These are phyloP conservation scores for Unio delphinus DNA, from an alignment of 2,888 invertebrate genomes.

Conservation along the genomic window DNA sequence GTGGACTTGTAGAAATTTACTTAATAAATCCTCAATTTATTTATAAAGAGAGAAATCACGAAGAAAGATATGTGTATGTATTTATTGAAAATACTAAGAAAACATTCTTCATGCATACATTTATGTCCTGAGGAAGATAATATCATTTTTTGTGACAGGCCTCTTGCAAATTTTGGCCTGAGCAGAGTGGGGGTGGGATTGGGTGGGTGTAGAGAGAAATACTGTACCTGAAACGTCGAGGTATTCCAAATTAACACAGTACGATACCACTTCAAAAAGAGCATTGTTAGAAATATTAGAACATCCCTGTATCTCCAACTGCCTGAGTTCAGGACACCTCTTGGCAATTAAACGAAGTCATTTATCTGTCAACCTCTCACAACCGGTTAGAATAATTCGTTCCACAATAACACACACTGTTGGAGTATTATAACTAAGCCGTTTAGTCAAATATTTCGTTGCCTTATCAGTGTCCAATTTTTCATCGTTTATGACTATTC, in stretches of 20 bases:
- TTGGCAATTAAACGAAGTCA: conserved; percentile 84
- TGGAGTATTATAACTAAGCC: conserved; percentile 79
- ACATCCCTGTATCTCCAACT: conserved; percentile 85
- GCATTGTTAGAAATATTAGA: conserved; percentile 83
- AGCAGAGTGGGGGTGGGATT: not conserved
- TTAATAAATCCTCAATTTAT: too few species aligned
- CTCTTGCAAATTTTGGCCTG: too few species aligned
- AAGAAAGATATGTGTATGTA: too few species aligned
- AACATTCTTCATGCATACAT: too few species aligned
- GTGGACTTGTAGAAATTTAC: too few species aligned
- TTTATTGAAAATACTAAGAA: too few species aligned
- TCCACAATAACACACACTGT: conserved; percentile 81
- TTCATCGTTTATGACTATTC: conserved; percentile 78
- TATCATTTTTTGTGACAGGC: too few species aligned
- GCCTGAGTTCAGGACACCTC: conserved; percentile 86
- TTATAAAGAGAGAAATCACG: too few species aligned
- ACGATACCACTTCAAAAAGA: conserved; percentile 84
- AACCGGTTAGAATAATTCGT: conserved; percentile 79
- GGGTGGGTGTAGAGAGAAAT: not conserved
- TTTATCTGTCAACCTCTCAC: conserved; percentile 82
- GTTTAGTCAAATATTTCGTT: conserved; percentile 75
- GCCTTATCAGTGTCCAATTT: conserved; percentile 79
- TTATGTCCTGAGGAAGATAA: too few species aligned
- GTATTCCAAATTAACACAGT: conserved; percentile 86
- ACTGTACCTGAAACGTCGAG: conserved; percentile 85